These are phyloP conservation scores for Physeter macrocephalus DNA, from an alignment of 2,113 vertebrate species.

Conservation along the genomic window DNA sequence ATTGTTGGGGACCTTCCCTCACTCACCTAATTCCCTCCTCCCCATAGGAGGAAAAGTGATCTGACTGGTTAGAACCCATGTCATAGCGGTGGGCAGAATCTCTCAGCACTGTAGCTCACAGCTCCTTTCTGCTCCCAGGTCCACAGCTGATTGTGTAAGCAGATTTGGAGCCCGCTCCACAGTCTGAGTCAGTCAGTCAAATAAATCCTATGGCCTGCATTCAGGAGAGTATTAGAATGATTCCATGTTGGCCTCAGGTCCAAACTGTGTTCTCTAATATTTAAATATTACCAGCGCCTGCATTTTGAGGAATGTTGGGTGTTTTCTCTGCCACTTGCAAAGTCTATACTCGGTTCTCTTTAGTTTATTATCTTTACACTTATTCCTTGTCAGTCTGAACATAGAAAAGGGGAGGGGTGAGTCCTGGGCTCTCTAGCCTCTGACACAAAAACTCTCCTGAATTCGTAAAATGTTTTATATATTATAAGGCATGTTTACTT, in stretches of 20 bases:
- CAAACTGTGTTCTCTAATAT: neutral
- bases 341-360: neutral
- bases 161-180: neutral
- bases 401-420: neutral
- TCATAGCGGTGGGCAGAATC: neutral
- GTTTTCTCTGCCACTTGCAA: neutral
- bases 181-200: neutral
- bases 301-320: neutral
- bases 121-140: neutral
- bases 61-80: neutral
- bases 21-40: neutral
- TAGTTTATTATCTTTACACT: neutral
- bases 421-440: neutral
- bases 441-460: neutral
- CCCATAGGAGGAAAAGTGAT: neutral
- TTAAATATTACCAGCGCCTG: neutral
- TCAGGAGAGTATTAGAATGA: neutral
- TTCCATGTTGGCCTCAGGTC: neutral
- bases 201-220: neutral
- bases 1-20: neutral
- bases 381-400: neutral
- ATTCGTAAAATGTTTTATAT: neutral
- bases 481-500: neutral
- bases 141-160: neutral
- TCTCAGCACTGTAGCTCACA: neutral